These are phyloP conservation scores for Bathynomus jamesi DNA, from an alignment of 1,140 invertebrate species.

Conservation along the genomic window DNA sequence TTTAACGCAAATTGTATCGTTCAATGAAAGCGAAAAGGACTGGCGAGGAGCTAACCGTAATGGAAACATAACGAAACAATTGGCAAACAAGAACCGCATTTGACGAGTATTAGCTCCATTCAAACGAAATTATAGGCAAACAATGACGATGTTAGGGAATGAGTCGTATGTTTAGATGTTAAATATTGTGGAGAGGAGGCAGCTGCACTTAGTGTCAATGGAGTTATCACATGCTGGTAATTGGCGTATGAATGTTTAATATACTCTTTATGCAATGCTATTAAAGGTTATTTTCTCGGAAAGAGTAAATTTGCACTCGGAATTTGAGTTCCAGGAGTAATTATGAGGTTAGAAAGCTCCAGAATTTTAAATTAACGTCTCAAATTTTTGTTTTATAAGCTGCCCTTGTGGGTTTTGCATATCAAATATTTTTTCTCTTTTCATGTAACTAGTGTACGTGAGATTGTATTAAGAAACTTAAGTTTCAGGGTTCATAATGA, in stretches of 20 bases:
- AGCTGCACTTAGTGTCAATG: slow-evolving; percentile 25
- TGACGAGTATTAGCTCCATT: slow-evolving; percentile 23
- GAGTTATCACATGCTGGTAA: slow-evolving; percentile 13
- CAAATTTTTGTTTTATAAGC: too few species aligned
- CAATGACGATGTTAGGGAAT: slow-evolving; percentile 20
- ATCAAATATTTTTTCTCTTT: too few species aligned
- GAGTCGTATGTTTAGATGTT: slow-evolving; percentile 20
- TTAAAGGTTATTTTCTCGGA: neutral
- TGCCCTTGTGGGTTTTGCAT: too few species aligned
- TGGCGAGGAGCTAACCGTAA: slow-evolving; percentile 3
- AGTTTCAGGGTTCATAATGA: too few species aligned
- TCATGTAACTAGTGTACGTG: too few species aligned
- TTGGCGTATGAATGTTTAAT: slow-evolving; percentile 27
- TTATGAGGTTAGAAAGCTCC: too few species aligned
- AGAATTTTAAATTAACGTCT: too few species aligned
- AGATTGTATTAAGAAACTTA: too few species aligned
- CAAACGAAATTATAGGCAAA: slow-evolving; percentile 26
- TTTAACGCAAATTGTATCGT: neutral
- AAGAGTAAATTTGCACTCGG: neutral
- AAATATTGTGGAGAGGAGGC: slow-evolving; percentile 26
- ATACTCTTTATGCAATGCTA: neutral
- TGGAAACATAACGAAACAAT: neutral
- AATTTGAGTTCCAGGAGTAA: neutral
- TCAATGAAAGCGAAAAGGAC: slow-evolving; percentile 8
- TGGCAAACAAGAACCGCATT: neutral